phyloP scores from a whole-genome alignment of 2,113 vertebrate genomes.

The Nematolebias whitei region DNA sequence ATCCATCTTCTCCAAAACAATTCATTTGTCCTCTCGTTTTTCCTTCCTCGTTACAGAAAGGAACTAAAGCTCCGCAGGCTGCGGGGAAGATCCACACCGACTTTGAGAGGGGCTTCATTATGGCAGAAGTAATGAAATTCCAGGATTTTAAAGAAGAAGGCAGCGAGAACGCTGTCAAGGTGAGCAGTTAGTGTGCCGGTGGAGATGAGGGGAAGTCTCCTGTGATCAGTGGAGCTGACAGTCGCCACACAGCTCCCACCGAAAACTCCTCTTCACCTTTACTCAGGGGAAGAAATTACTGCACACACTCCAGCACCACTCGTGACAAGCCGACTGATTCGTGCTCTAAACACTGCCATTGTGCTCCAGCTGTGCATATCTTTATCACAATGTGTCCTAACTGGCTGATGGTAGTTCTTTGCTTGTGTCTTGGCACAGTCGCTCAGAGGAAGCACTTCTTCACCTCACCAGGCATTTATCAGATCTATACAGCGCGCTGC shows the following conservation, averaged over 20 bases:
- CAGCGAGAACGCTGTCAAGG: constrained; percentile 90
- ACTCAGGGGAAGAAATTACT: constrained; percentile 81
- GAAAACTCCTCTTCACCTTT: constrained; percentile 76
- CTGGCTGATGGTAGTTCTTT: constrained; percentile 62
- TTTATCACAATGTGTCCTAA: constrained; percentile 75
- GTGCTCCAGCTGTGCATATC: constrained; percentile 79
- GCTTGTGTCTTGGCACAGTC: constrained; percentile 47
- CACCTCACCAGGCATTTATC: constrained; percentile 64
- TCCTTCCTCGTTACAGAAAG: constrained; percentile 86
- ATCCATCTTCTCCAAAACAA: constrained; percentile 88
- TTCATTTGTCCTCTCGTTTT: constrained; percentile 82
- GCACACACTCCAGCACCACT: constrained; percentile 60
- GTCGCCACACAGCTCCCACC: constrained; percentile 64
- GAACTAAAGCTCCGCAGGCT: constrained; percentile 93
- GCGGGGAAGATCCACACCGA: constrained; percentile 91
- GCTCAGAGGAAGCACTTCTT: constrained; percentile 55
- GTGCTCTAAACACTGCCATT: constrained; percentile 74
- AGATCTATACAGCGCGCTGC: constrained; percentile 58
- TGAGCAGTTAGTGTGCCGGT: constrained; percentile 81
- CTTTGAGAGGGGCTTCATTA: constrained; percentile 97
- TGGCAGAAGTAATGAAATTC: constrained; percentile 97
- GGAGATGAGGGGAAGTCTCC: constrained; percentile 74
- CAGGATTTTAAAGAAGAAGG: constrained; percentile 96
- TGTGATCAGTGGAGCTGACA: constrained; percentile 78
- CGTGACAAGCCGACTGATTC: constrained; percentile 70